phyloP scores from a whole-genome alignment of 2,797 vertebrate species.

The Trematomus bernacchii region DNA sequence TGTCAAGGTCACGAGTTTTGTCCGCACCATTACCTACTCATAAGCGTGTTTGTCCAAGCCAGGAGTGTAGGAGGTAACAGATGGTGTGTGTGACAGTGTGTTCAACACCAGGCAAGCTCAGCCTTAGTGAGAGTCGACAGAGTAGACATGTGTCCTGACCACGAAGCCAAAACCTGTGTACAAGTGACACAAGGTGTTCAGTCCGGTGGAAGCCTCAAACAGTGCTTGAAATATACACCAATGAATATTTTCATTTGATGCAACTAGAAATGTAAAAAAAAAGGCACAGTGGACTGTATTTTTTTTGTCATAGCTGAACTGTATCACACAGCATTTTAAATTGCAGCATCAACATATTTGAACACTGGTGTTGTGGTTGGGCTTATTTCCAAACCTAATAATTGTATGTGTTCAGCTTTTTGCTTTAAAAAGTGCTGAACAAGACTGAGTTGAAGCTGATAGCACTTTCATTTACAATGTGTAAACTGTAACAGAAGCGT shows the following conservation, averaged over 20 bases:
- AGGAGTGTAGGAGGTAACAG: conserved; percentile 79
- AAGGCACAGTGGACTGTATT: background rate
- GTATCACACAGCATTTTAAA: background rate
- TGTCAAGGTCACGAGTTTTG: conserved; percentile 86
- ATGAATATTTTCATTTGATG: background rate
- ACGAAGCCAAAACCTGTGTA: conserved; percentile 55
- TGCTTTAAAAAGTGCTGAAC: background rate
- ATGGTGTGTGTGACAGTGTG: conserved; percentile 82
- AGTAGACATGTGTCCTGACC: conserved; percentile 80
- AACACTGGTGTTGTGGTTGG: background rate
- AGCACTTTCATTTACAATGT: background rate
- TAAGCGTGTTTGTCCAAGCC: conserved; percentile 83
- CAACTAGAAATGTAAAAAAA: background rate
- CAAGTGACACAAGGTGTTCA: conserved; percentile 53
- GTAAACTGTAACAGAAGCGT: background rate
- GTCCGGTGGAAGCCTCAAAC: conserved; percentile 3
- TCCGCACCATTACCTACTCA: conserved; percentile 85
- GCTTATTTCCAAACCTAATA: background rate
- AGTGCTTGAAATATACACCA: conserved; percentile 19
- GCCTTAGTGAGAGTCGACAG: conserved; percentile 66
- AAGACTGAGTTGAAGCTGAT: background rate
- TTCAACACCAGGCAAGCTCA: conserved; percentile 71
- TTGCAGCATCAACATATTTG: background rate
- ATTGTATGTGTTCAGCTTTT: background rate
- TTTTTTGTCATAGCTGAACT: background rate